Evolutionary conservation across 2,113 vertebrate species (phyloP).

Genomic region (Kryptolebias marmoratus): DNA sequence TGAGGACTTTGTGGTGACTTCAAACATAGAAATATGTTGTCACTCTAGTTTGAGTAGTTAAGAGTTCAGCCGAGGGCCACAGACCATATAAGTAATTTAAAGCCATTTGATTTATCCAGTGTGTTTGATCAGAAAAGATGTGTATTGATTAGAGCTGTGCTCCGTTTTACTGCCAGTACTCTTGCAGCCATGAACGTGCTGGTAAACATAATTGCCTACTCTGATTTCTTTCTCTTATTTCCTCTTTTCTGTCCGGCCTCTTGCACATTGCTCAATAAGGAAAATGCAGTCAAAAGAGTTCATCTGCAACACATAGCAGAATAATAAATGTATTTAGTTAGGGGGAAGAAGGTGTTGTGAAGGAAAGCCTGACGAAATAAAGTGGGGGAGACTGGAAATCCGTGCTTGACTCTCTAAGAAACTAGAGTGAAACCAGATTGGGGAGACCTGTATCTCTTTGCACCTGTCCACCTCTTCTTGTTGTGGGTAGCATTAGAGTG

Average conservation of each 20-base stretch:
- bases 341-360: conserved; percentile 26
- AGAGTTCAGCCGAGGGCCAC: conserved; percentile 42
- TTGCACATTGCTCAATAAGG: conserved; percentile 57
- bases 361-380: conserved; percentile 46
- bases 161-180: conserved; percentile 73
- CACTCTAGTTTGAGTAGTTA: conserved; percentile 18
- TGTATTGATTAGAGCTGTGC: conserved; percentile 72
- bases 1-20: conserved; percentile 6
- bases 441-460: conserved; percentile 46
- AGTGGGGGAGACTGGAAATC: conserved; percentile 19
- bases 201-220: conserved; percentile 76
- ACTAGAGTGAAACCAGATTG: conserved; percentile 23
- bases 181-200: conserved; percentile 59
- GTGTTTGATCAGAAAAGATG: conserved; percentile 75
- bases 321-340: conserved; percentile 69
- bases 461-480: conserved; percentile 28
- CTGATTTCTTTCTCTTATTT: conserved; percentile 59
- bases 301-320: conserved; percentile 58
- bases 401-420: conserved; percentile 41
- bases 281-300: conserved; percentile 64
- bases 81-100: conserved; percentile 20
- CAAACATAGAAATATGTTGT: conserved; percentile 11
- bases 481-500: conserved; percentile 27
- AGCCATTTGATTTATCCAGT: conserved; percentile 67
- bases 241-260: conserved; percentile 40